Evolutionary conservation across 2,888 invertebrate species (phyloP), one percentile per base, ranked within the genome.

Genomic region (Coleophora flavipennella): DNA sequence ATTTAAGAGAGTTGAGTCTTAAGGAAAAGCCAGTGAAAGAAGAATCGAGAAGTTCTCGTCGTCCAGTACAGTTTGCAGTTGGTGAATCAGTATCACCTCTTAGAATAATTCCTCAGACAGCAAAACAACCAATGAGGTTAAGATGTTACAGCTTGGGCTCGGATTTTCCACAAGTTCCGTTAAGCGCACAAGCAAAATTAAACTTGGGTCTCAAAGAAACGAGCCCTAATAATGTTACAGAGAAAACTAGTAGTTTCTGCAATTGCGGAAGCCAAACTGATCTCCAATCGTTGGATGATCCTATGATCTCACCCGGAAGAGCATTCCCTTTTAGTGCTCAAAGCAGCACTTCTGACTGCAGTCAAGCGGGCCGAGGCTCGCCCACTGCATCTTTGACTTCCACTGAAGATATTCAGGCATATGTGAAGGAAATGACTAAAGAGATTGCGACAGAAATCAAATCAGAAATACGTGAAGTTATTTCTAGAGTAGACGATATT

Each of bases 391-490:
- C 88, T 0, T 67, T 89, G 8, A 67, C 81, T 12, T 85, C 85
- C 2, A 83, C 88, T 1, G 91, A 91, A 49, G 91, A 92, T 55
- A 69, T 92, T 25, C 89, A 91, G 52, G 91, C 91, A 0, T 92
- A 92, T 55, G 90, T 92, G 1, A 91, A 91, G 54, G 92, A 92
- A 70, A 89, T 92, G 68, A 92, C 92, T 3, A 90, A 88, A 70
- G 92, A 92, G 73, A 77, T 93, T 45, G 92, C 92, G 1, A 92
- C 91, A 8, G 92, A 93, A 73, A 91, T 93, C 13, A 93, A 92
- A 63, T 92, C 92, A 1, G 93, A 93, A 79, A 91, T 93, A 31
- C 85, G 93, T 6, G 92, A 90, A 67, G 92, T 93, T 0, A 93
- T 93, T 51, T 91, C 90, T 1, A 90, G 89, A 68, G 93, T 93